These are phyloP conservation scores for Poecilia velifera DNA, from an alignment of 2,797 vertebrate species.

Conservation along the genomic window DNA sequence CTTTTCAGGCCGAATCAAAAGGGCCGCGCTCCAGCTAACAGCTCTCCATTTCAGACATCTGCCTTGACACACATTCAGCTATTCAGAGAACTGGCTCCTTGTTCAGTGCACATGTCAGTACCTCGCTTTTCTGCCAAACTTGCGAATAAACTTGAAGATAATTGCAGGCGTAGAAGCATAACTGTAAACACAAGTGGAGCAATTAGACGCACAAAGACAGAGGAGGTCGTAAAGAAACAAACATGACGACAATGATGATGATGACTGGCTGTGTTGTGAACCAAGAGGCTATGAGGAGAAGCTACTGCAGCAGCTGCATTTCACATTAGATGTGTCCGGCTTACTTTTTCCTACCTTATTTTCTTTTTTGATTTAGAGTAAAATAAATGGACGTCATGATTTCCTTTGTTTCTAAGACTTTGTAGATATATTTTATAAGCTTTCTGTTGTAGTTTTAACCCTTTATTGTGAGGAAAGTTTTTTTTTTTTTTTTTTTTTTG, in stretches of 20 bases:
- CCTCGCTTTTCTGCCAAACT: constrained; percentile 9
- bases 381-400: not conserved
- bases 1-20: constrained; percentile 59
- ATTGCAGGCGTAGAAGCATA: not conserved
- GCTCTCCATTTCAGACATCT: constrained; percentile 62
- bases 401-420: not conserved
- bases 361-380: not conserved
- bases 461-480: not conserved
- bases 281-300: not conserved
- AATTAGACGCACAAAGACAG: not conserved
- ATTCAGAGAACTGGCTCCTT: constrained; percentile 51
- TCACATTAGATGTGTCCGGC: too few species aligned
- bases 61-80: constrained; percentile 72
- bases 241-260: not conserved
- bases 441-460: not conserved
- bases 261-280: constrained; percentile 5
- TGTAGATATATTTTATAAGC: not conserved
- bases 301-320: not conserved
- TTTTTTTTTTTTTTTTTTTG: not conserved
- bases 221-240: not conserved
- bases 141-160: constrained; percentile 12
- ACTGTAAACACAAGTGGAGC: not conserved
- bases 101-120: constrained; percentile 57
- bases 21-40: constrained; percentile 35
- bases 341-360: not conserved